Percentiles rank a stretch among this genome's conserved stretches.
Conservation (phyloP, 2,888 invertebrate species). For the Callyntrura guangdongensis region DNA sequence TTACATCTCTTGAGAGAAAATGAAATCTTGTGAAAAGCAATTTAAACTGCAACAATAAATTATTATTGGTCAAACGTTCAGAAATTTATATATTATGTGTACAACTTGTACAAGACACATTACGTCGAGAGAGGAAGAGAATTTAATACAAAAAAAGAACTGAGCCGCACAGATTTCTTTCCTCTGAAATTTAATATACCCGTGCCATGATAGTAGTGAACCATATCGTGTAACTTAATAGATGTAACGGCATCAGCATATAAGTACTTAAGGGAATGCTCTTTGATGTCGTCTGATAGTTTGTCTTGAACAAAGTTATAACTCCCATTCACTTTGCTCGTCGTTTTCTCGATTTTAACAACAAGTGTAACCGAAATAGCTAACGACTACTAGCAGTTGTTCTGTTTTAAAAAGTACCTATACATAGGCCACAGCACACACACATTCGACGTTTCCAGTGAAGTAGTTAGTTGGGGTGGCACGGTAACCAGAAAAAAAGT, state of each 20-base stretch:
- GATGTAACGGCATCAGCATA: constrained; percentile 44
- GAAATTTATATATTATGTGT: not conserved
- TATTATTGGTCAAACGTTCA: constrained; percentile 13
- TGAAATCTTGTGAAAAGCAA: not conserved
- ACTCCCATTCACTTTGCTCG: constrained; percentile 63
- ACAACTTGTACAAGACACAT: not conserved
- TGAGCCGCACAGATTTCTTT: constrained; percentile 49
- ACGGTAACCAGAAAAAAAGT: not conserved
- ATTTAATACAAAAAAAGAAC: not conserved
- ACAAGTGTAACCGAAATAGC: constrained; percentile 73
- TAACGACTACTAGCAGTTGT: constrained; percentile 70
- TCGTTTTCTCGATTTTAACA: constrained; percentile 53
- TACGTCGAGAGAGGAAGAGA: not conserved
- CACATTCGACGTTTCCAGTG: not conserved
- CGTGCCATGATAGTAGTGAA: constrained; percentile 33
- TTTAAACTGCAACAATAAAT: constrained; percentile 2
- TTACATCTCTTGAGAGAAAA: no score
- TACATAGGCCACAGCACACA: constrained; percentile 3
- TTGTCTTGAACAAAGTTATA: constrained; percentile 69
- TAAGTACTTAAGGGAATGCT: constrained; percentile 77
- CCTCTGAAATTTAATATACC: constrained; percentile 43
- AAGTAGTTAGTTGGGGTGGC: not conserved
- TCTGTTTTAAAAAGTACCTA: no score
- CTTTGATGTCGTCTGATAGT: constrained; percentile 70
- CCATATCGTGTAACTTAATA: constrained; percentile 52